A percentile compares a stretch with the other conserved stretches of the same genome.
phyloP scores from a whole-genome alignment of 2,113 vertebrate genomes.

The Plestiodon gilberti region DNA sequence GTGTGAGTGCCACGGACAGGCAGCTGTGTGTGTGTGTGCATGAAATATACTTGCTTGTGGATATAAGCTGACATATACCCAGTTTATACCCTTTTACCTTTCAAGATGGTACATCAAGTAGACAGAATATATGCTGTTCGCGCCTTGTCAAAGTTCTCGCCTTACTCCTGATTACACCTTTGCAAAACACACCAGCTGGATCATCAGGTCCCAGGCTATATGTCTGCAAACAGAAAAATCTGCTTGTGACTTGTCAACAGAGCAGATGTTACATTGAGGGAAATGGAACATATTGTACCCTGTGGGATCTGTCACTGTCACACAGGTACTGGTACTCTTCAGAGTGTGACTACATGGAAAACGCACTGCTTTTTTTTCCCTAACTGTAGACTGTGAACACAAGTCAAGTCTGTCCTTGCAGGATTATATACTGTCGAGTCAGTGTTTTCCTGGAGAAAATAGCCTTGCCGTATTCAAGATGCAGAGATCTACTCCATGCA shows the following conservation, averaged over 20 bases:
- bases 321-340: slow-evolving; percentile 11
- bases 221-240: slow-evolving; percentile 25
- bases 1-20: not conserved
- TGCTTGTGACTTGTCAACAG: slow-evolving; percentile 1
- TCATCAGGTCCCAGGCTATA: slow-evolving; percentile 29
- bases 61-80: not conserved
- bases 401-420: not conserved
- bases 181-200: slow-evolving; percentile 34
- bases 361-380: not conserved
- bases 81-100: slow-evolving; percentile 3
- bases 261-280: slow-evolving; percentile 21
- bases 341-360: not conserved
- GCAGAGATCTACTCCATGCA: not conserved
- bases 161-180: slow-evolving; percentile 1
- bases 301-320: slow-evolving; percentile 17
- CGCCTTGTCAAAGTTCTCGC: not conserved
- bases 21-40: not conserved
- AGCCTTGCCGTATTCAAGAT: not conserved
- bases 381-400: not conserved
- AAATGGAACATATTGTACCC: slow-evolving; percentile 21
- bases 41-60: not conserved
- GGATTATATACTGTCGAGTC: not conserved
- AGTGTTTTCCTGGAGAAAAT: not conserved
- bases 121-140: slow-evolving; percentile 23
- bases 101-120: not conserved